Base-by-base conservation (phyloP, 1,140 invertebrate genomes). In the Pachyrhynchus sulphureomaculatus region DNA sequence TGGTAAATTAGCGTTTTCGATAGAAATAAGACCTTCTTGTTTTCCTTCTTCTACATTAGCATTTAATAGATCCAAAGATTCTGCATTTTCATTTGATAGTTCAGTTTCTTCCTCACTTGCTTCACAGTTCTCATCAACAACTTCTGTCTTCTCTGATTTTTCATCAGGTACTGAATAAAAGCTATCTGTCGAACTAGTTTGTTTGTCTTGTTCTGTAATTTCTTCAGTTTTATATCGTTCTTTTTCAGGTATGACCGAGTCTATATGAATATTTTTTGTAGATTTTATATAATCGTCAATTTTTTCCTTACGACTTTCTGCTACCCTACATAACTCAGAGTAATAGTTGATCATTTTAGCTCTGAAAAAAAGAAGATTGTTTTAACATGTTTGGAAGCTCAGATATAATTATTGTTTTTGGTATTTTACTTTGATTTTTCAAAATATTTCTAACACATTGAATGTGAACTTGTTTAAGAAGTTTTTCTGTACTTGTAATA, bases 271-370 rank as follows among this genome's bases (percentile, higher is more conserved):
- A 51, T 23, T 64, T 15, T 44, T 63, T 10, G 55, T 37, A 37
- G 34, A 47, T 34, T 63, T 64, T 12, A 69, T 62, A 17, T 69
- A 53, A 17, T 56, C 65, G 34, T 66, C 42, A 3, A 72, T 63
- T 55, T 64, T 64, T 52, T 65, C 53, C 44, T 64, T 65, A 17
- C 55, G 57, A 4, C 53, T 37, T 5, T 72, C 69, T 2, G 67
- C 48, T 12, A 58, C 51, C 60, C 68, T 52, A 29, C 47, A 62
- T 24, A 74, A 33, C 20, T 72, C 26, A 9, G 65, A 39, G 41
- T 74, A 74, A 64, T 72, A 74, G 13, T 70, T 65, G 6, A 73
- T 72, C 41, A 74, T 54, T 47, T 70, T 59, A 13, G 52, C 57
- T 4, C 72, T 74, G 26, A 53, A 72, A 69, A 56, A 34, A 18